phyloP scores from a whole-genome alignment of 2,888 invertebrate species.

The Drosophila nr. fundita region DNA sequence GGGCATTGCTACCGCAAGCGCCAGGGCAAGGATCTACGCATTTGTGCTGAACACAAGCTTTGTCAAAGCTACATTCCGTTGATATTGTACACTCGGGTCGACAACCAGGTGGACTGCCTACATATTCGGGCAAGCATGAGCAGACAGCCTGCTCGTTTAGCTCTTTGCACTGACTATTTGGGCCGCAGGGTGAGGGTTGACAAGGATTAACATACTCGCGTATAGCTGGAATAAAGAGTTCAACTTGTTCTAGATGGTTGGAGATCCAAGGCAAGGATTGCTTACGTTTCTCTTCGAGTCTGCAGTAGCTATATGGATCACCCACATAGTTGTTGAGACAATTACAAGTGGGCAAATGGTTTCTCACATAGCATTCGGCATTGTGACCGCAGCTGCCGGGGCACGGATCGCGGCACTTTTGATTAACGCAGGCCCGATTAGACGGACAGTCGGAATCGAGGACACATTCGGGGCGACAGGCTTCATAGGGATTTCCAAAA shows the following conservation, averaged over 20 bases:
- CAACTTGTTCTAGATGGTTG: constrained; percentile 1
- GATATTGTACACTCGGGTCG: constrained; percentile 89
- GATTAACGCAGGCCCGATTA: constrained; percentile 89
- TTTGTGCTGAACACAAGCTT: constrained; percentile 89
- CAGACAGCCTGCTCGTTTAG: constrained; percentile 89
- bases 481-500: constrained; percentile 91
- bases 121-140: constrained; percentile 88
- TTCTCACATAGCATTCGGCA: constrained; percentile 90
- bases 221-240: constrained; percentile 44
- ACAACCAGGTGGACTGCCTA: constrained; percentile 91
- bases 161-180: constrained; percentile 91
- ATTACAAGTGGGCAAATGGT: constrained; percentile 89
- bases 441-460: constrained; percentile 90
- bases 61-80: constrained; percentile 88
- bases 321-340: constrained; percentile 90
- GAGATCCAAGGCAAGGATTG: neutral
- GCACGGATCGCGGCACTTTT: constrained; percentile 92
- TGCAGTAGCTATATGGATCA: constrained; percentile 90
- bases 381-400: constrained; percentile 91
- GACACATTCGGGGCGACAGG: constrained; percentile 91
- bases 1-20: constrained; percentile 88
- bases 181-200: constrained; percentile 89
- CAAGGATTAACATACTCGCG: constrained; percentile 82
- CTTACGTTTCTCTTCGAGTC: constrained; percentile 86
- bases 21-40: constrained; percentile 90